Percentiles rank a stretch among this genome's conserved stretches.
Evolutionary conservation across 2,797 vertebrate genomes (phyloP).

Genomic region (Ctenopoma multispine): DNA sequence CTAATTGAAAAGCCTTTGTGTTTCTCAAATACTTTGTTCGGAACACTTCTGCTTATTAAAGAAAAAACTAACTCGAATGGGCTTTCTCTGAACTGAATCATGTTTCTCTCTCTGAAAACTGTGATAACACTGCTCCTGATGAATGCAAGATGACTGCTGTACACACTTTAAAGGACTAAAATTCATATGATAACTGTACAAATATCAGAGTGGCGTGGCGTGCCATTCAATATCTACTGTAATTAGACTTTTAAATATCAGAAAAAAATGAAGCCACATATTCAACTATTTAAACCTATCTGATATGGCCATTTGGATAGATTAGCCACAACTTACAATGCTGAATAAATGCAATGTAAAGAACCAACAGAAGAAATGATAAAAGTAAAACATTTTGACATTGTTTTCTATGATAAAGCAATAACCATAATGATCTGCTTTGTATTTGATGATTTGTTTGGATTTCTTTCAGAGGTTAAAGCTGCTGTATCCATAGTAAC

Average conservation of each 20-base stretch:
- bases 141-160: constrained; percentile 13
- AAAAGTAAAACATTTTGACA: constrained; percentile 17
- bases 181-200: constrained; percentile 11
- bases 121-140: constrained; percentile 32
- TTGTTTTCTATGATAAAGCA: constrained; percentile 40
- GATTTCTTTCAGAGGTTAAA: constrained; percentile 67
- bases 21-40: constrained; percentile 1
- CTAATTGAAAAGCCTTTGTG: background rate
- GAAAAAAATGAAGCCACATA: constrained; percentile 3
- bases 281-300: constrained; percentile 31
- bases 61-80: background rate
- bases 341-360: too few relatives aligned
- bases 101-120: constrained; percentile 26
- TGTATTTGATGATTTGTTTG: constrained; percentile 67
- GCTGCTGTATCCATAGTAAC: constrained; percentile 84
- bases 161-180: constrained; percentile 22
- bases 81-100: constrained; percentile 4
- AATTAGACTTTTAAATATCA: constrained; percentile 32
- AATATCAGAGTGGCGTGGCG: constrained; percentile 15
- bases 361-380: too few relatives aligned
- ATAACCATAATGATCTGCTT: constrained; percentile 50
- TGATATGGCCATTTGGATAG: constrained; percentile 6
- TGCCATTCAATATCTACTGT: constrained; percentile 11
- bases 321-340: background rate
- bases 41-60: constrained; percentile 6